Conservation (phyloP, 2,797 vertebrate species). For the Spatula clypeata region DNA sequence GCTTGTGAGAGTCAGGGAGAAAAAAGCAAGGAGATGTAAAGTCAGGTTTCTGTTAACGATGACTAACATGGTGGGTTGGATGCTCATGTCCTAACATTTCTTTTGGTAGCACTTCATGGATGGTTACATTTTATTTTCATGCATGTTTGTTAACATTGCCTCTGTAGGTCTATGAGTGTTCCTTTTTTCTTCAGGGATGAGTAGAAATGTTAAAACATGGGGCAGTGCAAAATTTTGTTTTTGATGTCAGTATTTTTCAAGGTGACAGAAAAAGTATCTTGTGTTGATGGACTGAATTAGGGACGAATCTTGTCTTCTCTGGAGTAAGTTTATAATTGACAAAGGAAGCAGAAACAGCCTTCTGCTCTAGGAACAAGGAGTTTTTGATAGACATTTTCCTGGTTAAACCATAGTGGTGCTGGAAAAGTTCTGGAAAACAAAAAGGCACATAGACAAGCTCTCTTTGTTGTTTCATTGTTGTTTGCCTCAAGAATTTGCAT, state of each 20-base stretch:
- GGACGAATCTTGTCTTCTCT: neutral
- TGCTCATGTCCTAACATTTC: neutral
- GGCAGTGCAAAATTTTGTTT: neutral
- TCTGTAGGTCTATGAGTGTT: neutral
- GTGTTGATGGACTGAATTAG: fast-evolving
- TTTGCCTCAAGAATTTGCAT: neutral
- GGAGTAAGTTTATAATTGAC: neutral
- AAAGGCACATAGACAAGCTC: neutral
- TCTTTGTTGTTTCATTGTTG: too few species aligned
- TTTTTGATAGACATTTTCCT: neutral
- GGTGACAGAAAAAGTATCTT: neutral
- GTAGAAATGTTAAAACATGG: neutral
- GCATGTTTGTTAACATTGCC: constrained; percentile 18
- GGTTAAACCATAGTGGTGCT: neutral
- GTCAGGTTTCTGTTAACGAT: constrained; percentile 48
- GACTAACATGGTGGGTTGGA: constrained; percentile 2
- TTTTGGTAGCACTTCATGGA: neutral
- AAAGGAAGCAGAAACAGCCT: neutral
- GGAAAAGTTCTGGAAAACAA: neutral
- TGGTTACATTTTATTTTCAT: constrained; percentile 40
- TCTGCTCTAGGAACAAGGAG: neutral
- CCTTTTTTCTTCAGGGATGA: constrained; percentile 29
- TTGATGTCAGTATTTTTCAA: neutral
- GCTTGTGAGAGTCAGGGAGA: neutral
- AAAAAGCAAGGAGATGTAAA: constrained; percentile 57